Evolutionary conservation across 2,797 vertebrate genomes (phyloP), one percentile per base, ranked within the genome.

Genomic region (Tenualosa ilisha): DNA sequence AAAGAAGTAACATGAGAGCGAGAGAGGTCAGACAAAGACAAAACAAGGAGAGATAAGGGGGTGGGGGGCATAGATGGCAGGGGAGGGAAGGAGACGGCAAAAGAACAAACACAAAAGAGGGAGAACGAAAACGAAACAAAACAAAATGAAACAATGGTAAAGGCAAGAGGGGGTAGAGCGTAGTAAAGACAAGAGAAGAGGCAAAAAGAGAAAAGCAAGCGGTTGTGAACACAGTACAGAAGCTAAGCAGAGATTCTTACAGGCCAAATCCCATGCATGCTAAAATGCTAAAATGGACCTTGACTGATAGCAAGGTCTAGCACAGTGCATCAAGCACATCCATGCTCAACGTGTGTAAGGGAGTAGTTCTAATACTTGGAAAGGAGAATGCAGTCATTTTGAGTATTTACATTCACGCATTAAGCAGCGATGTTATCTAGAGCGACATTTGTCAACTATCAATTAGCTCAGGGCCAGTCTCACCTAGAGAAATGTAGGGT

Each of bases 141-240:
- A 15, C 0, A 43, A 79, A 79, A 79, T 2, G 9, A 17, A 75
- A 1, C 0, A n/a, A 63, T 11, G 8, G 6, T 7, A 63, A n/a
- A 63, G 59, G 59, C n/a, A n/a, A 63, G 56, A 15, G 13, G 56
- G 49, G 43, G 9, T 37, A 24, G 59, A 83, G n/a, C 22, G 13
- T 50, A 81, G 4, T 50, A 84, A 68, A 26, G 46, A 49, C 46
- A 49, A 49, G 17, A 86, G 65, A 81, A 83, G 81, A 86, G 85
- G 86, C 85, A 87, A 59, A 89, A 61, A 87, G 81, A 87, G 81
- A 49, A 53, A 59, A 81, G 6, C 40, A 79, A 43, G 43, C 6
- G 6, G 56, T 56, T 49, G 6, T 82, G 63, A 84, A 12, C 75
- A 84, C 37, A 22, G 24, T 51, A 59, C 15, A 51, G 8, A 7